Evolutionary conservation across 1,140 invertebrate genomes (phyloP).

Genomic region (Aphelenchoides fujianensis): DNA sequence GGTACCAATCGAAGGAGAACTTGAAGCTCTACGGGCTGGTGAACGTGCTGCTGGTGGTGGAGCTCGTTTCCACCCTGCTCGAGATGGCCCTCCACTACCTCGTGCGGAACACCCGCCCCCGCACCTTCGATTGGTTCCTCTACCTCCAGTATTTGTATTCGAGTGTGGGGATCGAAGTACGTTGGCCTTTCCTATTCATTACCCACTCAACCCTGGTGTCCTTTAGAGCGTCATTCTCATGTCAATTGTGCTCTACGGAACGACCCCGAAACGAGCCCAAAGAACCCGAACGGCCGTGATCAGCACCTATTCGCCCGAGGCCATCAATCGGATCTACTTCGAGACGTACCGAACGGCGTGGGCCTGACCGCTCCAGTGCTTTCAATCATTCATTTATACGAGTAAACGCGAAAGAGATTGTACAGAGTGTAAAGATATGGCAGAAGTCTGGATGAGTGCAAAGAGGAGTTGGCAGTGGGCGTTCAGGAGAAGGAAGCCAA

Average conservation of each 20-base stretch:
- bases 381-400: too few relatives aligned
- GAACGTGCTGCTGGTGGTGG: not conserved
- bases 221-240: not conserved
- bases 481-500: too few relatives aligned
- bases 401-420: too few relatives aligned
- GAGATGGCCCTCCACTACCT: not conserved
- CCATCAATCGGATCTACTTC: not conserved
- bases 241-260: not conserved
- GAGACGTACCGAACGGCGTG: not conserved
- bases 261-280: not conserved
- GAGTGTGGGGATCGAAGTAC: not conserved
- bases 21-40: not conserved
- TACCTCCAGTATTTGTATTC: not conserved
- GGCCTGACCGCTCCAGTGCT: too few relatives aligned
- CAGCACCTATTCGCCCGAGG: not conserved
- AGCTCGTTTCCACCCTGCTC: not conserved
- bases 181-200: not conserved
- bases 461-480: too few relatives aligned
- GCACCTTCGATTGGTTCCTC: not conserved
- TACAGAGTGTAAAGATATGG: too few relatives aligned
- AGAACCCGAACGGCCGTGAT: not conserved
- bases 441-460: too few relatives aligned
- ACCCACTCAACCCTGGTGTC: not conserved
- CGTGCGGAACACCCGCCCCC: not conserved
- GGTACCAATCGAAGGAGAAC: not conserved